These are phyloP conservation scores for Selenia dentaria DNA, from an alignment of 2,888 invertebrate genomes.

Conservation along the genomic window DNA sequence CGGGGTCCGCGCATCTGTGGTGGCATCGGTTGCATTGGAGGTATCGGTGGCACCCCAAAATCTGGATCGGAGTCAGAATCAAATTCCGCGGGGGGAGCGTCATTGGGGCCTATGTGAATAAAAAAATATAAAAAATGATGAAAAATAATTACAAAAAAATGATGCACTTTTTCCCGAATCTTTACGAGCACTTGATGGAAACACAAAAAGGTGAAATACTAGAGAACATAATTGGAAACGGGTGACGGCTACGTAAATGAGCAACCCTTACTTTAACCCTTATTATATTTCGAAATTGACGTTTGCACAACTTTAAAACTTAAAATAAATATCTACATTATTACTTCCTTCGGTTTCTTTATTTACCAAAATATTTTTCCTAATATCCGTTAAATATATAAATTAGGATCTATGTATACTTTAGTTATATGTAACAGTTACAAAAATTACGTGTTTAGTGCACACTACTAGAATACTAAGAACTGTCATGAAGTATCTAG, in stretches of 20 bases:
- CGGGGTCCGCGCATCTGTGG: constrained; percentile 7
- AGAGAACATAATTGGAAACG: too few species aligned
- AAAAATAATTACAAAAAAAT: constrained; percentile 7
- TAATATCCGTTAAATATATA: not conserved
- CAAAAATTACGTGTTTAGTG: constrained; percentile 30
- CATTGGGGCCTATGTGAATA: constrained; percentile 14
- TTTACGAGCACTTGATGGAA: too few species aligned
- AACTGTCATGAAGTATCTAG: constrained; percentile 37
- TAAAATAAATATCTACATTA: not conserved
- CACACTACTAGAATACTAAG: constrained; percentile 34
- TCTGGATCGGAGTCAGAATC: constrained; percentile 11
- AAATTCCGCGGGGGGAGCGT: constrained; percentile 11
- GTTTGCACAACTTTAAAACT: constrained; percentile 51
- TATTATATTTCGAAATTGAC: constrained; percentile 53
- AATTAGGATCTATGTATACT: not conserved
- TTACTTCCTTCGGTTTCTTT: not conserved
- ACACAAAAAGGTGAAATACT: too few species aligned
- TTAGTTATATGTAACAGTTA: constrained; percentile 30
- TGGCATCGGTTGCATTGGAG: constrained; percentile 4
- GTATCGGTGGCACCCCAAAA: constrained; percentile 1
- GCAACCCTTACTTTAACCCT: constrained; percentile 24
- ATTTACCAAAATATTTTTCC: constrained; percentile 1
- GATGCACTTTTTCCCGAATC: too few species aligned
- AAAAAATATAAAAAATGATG: constrained; percentile 13
- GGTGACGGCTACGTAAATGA: constrained; percentile 3